Evolutionary conservation across 2,797 vertebrate genomes (phyloP).

Genomic region (Hyperoplus immaculatus): DNA sequence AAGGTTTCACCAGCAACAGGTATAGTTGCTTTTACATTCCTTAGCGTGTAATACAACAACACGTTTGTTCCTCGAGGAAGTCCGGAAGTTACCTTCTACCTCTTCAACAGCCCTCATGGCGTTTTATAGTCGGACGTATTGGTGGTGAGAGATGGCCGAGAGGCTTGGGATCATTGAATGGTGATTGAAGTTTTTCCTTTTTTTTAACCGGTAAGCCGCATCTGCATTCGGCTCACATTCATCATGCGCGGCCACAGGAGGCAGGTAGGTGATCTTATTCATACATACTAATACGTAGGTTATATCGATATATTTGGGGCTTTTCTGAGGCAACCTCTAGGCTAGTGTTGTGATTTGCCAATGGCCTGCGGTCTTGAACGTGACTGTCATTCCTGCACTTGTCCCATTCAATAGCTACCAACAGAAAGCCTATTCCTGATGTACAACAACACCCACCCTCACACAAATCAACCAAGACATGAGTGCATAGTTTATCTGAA

Average conservation of each 20-base stretch:
- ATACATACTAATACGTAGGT: background rate
- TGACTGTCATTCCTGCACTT: conserved; percentile 7
- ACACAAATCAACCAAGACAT: background rate
- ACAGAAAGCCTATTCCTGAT: background rate
- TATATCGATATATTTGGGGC: background rate
- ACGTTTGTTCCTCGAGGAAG: conserved; percentile 45
- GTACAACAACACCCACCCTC: background rate
- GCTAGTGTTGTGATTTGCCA: background rate
- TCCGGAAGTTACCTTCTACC: conserved; percentile 67
- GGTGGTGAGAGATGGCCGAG: conserved; percentile 27
- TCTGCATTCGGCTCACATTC: conserved; percentile 42
- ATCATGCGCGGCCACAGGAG: conserved; percentile 77
- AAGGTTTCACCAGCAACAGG: conserved; percentile 77
- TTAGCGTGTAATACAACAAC: conserved; percentile 37
- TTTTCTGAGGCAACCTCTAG: conserved; percentile 4
- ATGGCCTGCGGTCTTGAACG: conserved; percentile 13
- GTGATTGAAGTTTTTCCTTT: conserved; percentile 18
- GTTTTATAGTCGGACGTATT: conserved; percentile 24
- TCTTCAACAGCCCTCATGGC: conserved; percentile 33
- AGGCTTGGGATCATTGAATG: conserved; percentile 25
- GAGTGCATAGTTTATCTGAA: background rate
- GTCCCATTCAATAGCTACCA: background rate
- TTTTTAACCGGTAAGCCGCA: conserved; percentile 9
- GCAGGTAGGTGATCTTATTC: conserved; percentile 71
- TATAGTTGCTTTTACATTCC: conserved; percentile 80